Evolutionary conservation across 2,113 vertebrate genomes (phyloP), one percentile per base, ranked within the genome.

Genomic region (Rhabdomys dilectus): DNA sequence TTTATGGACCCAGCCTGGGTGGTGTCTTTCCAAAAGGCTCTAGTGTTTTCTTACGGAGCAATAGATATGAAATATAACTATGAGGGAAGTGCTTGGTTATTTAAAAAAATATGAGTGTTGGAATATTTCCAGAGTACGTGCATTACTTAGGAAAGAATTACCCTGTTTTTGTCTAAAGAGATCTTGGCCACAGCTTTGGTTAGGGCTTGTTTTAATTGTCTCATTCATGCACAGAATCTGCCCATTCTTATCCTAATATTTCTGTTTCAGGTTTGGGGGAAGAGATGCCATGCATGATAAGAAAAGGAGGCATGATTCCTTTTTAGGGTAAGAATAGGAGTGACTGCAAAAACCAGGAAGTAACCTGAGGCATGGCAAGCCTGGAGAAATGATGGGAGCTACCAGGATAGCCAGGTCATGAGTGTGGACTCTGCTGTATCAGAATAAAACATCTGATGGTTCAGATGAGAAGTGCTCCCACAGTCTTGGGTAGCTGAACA

Each of bases 51-150:
- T 51, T n/a, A 66, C 15, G 48, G 34, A 85, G 17, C 45, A 48
- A 51, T 0, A 75, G n/a, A 93, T 88, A 24, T 34, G 82, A 90
- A 93, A 93, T 73, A 42, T 77, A 88, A 88, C 64, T 88, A 21
- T 72, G n/a, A 89, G 78, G 64, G 31, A 93, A 64, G 72, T 45
- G 91, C 42, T 45, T 22, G 26, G 31, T 80, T 95, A 91, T 86
- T 70, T 88, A 12, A 70, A 70, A 53, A 88, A 68, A 88, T 88
- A 88, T 53, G 45, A 70, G 45, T 53, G 64, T 68, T 88, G 86
- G 66, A 88, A 10, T 72, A 73, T 36, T 86, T 86, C 31, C 53
- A 86, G 72, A 89, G n/a, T 62, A 39, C 36, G 8, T 15, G 60
- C 4, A 26, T 91, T 82, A 76, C 58, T 76, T 12, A 7, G 42